phyloP scores from a whole-genome alignment of 2,888 invertebrate genomes.

The Ernsta delagoae region DNA sequence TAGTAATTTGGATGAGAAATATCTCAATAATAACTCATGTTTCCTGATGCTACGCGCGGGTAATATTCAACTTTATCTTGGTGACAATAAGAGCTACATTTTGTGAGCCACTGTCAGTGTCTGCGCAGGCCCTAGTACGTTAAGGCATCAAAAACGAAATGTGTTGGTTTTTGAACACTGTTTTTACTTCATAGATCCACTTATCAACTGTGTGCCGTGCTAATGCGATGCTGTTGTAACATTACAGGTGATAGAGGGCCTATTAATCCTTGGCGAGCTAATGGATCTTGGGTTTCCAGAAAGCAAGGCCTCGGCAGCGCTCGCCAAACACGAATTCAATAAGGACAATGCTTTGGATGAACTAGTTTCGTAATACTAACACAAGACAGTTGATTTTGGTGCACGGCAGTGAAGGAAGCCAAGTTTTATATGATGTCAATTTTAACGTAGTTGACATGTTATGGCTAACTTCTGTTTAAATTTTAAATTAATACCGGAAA shows the following conservation, averaged over 20 bases:
- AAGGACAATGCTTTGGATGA: slow-evolving; percentile 94
- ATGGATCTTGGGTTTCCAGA: slow-evolving; percentile 94
- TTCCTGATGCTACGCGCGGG: too few species aligned
- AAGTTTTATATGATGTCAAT: slow-evolving; percentile 24
- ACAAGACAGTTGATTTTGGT: background rate
- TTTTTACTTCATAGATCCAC: background rate
- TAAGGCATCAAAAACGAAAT: too few species aligned
- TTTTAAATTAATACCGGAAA: background rate
- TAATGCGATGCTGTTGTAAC: background rate
- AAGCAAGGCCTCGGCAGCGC: slow-evolving; percentile 88
- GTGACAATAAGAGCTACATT: too few species aligned
- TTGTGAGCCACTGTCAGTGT: too few species aligned
- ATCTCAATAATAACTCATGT: too few species aligned
- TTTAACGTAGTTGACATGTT: slow-evolving; percentile 4
- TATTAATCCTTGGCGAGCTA: slow-evolving; percentile 90
- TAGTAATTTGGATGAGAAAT: too few species aligned
- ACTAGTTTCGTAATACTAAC: slow-evolving; percentile 89
- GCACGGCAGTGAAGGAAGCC: slow-evolving; percentile 6
- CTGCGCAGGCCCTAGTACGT: too few species aligned
- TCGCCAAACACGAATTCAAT: slow-evolving; percentile 91
- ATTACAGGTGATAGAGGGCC: slow-evolving; percentile 91
- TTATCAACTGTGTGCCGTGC: background rate
- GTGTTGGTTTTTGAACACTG: too few species aligned
- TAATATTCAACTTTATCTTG: too few species aligned
- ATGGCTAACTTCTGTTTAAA: too few species aligned